A percentile compares a stretch with the other conserved stretches of the same genome.
Conservation (phyloP, 2,113 vertebrate genomes). For the Steatornis caripensis region DNA sequence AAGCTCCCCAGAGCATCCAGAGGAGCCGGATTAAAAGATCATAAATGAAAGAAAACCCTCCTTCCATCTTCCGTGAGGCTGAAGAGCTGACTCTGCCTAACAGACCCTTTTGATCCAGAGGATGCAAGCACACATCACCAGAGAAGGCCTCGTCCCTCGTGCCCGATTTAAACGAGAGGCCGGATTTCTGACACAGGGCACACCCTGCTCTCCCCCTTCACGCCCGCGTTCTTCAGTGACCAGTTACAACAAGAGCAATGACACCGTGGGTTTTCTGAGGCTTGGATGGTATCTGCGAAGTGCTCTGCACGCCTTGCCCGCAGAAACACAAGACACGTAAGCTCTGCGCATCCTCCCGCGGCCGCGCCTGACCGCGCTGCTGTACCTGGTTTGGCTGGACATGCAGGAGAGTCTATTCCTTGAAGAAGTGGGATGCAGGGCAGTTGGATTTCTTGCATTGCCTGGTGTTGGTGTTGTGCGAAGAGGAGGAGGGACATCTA, state of each 20-base stretch:
- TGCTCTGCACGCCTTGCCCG: not conserved
- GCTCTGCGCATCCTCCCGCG: fast-evolving
- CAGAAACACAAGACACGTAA: fast-evolving
- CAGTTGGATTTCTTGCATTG: conserved; percentile 59
- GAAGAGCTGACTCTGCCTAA: not conserved
- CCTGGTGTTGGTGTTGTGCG: conserved; percentile 52
- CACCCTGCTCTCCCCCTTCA: not conserved
- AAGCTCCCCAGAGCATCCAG: not conserved
- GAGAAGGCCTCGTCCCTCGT: too few relatives aligned
- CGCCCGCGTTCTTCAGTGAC: not conserved
- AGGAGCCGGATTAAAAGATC: not conserved
- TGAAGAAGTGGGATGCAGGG: not conserved
- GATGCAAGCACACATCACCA: fast-evolving
- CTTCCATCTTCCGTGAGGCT: not conserved
- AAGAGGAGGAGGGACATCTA: conserved; percentile 58
- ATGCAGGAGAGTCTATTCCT: conserved; percentile 4
- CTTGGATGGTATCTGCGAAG: fast-evolving
- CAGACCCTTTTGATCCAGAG: not conserved
- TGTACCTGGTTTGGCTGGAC: conserved; percentile 52
- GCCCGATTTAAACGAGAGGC: not conserved
- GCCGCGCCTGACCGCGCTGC: not conserved
- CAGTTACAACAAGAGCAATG: not conserved
- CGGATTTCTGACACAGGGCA: not conserved
- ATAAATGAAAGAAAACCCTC: not conserved
- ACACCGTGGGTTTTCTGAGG: fast-evolving